These are phyloP conservation scores for Pardalotus punctatus DNA, from an alignment of 2,113 vertebrate species.

Conservation along the genomic window DNA sequence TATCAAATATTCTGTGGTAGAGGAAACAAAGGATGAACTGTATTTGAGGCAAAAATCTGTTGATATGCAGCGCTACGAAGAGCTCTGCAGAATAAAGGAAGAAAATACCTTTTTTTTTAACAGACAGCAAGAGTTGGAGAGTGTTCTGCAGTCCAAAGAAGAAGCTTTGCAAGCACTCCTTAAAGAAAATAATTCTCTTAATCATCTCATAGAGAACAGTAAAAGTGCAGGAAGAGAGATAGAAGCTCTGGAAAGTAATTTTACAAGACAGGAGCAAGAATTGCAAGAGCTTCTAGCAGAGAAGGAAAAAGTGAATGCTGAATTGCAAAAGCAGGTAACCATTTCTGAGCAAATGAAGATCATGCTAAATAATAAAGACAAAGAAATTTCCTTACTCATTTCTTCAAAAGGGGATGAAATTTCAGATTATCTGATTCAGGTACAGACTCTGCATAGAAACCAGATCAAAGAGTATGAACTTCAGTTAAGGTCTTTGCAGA, in stretches of 20 bases:
- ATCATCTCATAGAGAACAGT: slow-evolving; percentile 61
- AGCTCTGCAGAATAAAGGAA: slow-evolving; percentile 75
- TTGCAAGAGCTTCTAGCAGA: slow-evolving; percentile 66
- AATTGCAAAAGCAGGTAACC: slow-evolving; percentile 80
- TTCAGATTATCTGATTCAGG: slow-evolving; percentile 79
- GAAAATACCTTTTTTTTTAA: slow-evolving; percentile 69
- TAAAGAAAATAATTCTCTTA: slow-evolving; percentile 70
- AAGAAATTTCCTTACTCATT: slow-evolving; percentile 82
- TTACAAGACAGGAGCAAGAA: slow-evolving; percentile 70
- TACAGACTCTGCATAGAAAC: slow-evolving; percentile 75
- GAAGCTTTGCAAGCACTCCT: slow-evolving; percentile 64
- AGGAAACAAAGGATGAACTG: slow-evolving; percentile 69
- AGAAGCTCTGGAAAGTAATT: slow-evolving; percentile 66
- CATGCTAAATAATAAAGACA: slow-evolving; percentile 82
- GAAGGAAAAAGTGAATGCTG: slow-evolving; percentile 65
- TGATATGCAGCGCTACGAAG: slow-evolving; percentile 69
- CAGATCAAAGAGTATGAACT: slow-evolving; percentile 77
- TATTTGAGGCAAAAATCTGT: slow-evolving; percentile 66
- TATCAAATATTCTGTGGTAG: slow-evolving; percentile 62
- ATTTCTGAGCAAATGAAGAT: slow-evolving; percentile 80
- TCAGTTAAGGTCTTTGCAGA: slow-evolving; percentile 65
- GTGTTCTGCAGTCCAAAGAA: slow-evolving; percentile 67
- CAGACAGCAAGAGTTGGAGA: slow-evolving; percentile 62
- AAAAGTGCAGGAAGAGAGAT: slow-evolving; percentile 64
- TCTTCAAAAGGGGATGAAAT: slow-evolving; percentile 82